Percentiles rank a stretch among this genome's conserved stretches.
phyloP scores from a whole-genome alignment of 2,797 vertebrate species.

The Ctenopoma kingsleyae region DNA sequence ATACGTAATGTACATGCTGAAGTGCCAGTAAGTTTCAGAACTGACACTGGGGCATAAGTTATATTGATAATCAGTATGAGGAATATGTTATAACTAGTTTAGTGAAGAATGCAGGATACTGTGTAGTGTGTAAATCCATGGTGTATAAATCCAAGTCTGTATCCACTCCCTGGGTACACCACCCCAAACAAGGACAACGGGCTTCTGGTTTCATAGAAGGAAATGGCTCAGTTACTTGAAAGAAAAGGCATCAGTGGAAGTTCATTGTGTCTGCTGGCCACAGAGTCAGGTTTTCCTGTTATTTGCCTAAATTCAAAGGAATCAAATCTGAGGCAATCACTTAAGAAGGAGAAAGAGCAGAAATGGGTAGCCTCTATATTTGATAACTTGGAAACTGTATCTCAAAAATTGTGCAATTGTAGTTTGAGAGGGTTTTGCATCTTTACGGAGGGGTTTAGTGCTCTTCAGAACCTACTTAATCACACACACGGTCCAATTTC shows the following conservation, averaged over 20 bases:
- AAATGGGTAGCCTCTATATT: neutral
- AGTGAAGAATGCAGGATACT: neutral
- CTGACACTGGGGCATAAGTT: neutral
- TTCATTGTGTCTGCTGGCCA: slow-evolving; percentile 34
- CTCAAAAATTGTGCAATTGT: neutral
- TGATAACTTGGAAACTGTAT: neutral
- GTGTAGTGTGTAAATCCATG: neutral
- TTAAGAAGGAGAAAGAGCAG: neutral
- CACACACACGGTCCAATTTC: slow-evolving; percentile 1
- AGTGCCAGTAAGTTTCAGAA: neutral
- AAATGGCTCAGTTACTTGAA: slow-evolving; percentile 41
- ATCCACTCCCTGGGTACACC: slow-evolving; percentile 17
- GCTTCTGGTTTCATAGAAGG: slow-evolving; percentile 47
- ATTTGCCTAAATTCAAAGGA: slow-evolving; percentile 30
- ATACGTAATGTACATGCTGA: neutral
- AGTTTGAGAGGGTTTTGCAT: neutral
- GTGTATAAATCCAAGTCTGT: slow-evolving; percentile 10
- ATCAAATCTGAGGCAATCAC: slow-evolving; percentile 29
- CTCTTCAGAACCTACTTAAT: slow-evolving; percentile 8
- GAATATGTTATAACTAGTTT: neutral
- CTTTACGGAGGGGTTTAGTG: neutral
- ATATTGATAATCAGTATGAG: neutral
- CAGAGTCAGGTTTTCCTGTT: slow-evolving; percentile 44
- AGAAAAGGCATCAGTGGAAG: neutral
- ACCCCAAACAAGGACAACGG: slow-evolving; percentile 29